These are phyloP conservation scores for Psophia crepitans DNA, from an alignment of 2,113 vertebrate species.

Conservation along the genomic window DNA sequence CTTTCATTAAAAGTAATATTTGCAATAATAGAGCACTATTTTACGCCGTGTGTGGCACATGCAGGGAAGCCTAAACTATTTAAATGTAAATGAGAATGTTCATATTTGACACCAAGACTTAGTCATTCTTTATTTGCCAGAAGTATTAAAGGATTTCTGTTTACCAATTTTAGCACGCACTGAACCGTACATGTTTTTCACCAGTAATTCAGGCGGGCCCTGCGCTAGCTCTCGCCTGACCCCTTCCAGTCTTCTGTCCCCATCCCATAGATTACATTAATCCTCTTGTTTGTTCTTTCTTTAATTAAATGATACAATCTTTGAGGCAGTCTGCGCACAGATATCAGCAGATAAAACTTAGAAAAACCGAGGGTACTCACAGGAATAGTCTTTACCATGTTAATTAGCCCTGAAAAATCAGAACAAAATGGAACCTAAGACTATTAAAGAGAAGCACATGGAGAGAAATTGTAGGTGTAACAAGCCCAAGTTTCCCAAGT, in stretches of 20 bases:
- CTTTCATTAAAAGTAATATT: slow-evolving; percentile 38
- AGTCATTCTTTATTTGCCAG: slow-evolving; percentile 11
- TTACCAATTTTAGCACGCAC: neutral
- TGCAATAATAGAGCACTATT: slow-evolving; percentile 32
- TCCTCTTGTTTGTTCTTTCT: slow-evolving; percentile 54
- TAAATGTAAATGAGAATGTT: slow-evolving; percentile 66
- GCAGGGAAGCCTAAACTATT: slow-evolving; percentile 40
- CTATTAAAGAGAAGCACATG: neutral
- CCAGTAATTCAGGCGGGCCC: neutral
- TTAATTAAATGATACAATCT: slow-evolving; percentile 67
- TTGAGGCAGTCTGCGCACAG: neutral
- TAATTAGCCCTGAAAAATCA: slow-evolving; percentile 33
- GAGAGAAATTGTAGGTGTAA: neutral
- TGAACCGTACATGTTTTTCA: neutral
- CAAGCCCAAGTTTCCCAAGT: neutral
- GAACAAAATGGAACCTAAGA: neutral
- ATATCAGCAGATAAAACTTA: slow-evolving; percentile 38
- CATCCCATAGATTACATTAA: slow-evolving; percentile 35
- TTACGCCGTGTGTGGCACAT: neutral
- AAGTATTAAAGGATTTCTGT: slow-evolving; percentile 46
- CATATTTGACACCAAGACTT: slow-evolving; percentile 40
- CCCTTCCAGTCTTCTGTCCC: neutral
- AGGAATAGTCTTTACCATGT: neutral
- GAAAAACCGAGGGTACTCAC: neutral
- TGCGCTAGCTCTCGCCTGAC: neutral